Evolutionary conservation across 1,140 invertebrate species (phyloP), one percentile per base, ranked within the genome.

Genomic region (Platorchestia sp.): DNA sequence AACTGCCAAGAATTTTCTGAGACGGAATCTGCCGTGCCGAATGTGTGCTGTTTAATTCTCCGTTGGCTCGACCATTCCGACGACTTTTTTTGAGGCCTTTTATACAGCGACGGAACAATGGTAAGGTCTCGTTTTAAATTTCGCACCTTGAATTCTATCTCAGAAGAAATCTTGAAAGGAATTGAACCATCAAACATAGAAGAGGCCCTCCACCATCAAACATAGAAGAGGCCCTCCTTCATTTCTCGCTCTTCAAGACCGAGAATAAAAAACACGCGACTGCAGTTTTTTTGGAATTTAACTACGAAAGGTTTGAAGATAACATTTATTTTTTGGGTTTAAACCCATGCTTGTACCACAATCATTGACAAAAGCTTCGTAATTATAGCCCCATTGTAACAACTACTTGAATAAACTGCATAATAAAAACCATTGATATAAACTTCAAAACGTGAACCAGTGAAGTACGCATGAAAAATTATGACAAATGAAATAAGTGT

Each of bases 161-260:
- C n/a, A 44, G 87, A 89, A 89, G 87, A 89, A 42, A 89, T 89
- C 87, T 41, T 89, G 87, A 41, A 89, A 89, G 43, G 87, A 89
- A 89, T 42, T 89, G 87, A 89, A 27, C n/a, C 87, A 89, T 89
- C 87, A 89, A 89, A 89, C 87, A 89, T 42, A 44, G 43, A 44
- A 41, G n/a, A 89, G 43, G 87, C 87, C 42, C 41, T 89, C 27
- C 41, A 1, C 36, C n/a, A 0, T 89, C 87, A 89, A 89, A 89
- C 87, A 89, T 42, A 44, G 43, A 44, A 41, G n/a, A 89, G 43
- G 87, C 87, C 42, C 41, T 89, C 27, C 41, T 42, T 44, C n/a
- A 0, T 89, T 27, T 43, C 43, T 89, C 27, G 43, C 42, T 42
- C 87, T 41, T 27, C 41, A 89, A 89, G 87, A 3, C 87, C 7